Conservation (phyloP, 2,797 vertebrate species). For the Thripadectes ignobilis region DNA sequence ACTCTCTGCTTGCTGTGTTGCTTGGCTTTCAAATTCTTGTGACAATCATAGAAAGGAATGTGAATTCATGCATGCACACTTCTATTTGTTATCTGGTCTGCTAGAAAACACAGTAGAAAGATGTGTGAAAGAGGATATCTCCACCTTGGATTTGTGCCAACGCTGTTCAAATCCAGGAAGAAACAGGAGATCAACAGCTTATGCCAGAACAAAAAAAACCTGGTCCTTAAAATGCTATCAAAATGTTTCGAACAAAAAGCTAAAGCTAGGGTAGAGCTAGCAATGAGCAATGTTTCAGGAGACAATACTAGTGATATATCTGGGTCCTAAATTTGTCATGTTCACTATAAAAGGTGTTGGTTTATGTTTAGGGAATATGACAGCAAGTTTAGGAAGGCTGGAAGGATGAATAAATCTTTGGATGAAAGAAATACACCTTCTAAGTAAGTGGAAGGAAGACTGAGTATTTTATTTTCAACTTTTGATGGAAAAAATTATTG, state of each 20-base stretch:
- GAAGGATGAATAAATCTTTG: not conserved
- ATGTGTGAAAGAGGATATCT: not conserved
- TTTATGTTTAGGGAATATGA: not conserved
- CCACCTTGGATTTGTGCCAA: not conserved
- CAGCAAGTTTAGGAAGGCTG: not conserved
- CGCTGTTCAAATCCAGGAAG: not conserved
- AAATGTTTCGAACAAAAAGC: not conserved
- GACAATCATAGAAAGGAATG: not conserved
- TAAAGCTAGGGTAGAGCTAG: not conserved
- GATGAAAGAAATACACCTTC: not conserved
- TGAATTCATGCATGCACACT: not conserved
- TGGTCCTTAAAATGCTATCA: not conserved
- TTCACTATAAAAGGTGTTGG: not conserved
- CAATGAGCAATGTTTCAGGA: not conserved
- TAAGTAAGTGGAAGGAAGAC: not conserved
- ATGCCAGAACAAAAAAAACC: not conserved
- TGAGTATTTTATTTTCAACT: not conserved
- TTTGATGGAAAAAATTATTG: not conserved
- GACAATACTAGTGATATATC: not conserved
- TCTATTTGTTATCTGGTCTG: not conserved
- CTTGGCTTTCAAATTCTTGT: not conserved
- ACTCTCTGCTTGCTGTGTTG: not conserved
- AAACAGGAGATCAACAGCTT: not conserved
- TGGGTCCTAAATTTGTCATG: not conserved
- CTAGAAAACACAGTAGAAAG: not conserved